Evolutionary conservation across 2,113 vertebrate genomes (phyloP).

Genomic region (Fulmarus glacialis): DNA sequence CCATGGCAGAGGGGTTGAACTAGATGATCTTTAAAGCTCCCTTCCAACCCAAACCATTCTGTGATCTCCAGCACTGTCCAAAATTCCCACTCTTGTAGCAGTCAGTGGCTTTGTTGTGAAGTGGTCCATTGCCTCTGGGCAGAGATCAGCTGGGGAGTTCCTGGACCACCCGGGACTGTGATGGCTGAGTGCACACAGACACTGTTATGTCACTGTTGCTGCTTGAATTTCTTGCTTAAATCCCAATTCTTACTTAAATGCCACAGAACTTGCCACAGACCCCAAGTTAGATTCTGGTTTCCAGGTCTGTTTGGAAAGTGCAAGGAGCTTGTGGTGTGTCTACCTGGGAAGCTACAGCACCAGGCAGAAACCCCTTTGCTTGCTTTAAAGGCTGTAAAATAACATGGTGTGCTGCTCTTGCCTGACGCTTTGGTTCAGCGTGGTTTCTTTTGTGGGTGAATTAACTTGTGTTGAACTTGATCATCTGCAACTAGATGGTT

Average conservation of each 20-base stretch:
- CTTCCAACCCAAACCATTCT: background rate
- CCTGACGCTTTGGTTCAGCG: background rate
- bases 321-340: background rate
- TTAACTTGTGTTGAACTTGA: background rate
- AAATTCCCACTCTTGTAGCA: background rate
- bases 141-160: background rate
- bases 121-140: background rate
- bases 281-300: background rate
- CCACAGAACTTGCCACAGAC: background rate
- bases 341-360: background rate
- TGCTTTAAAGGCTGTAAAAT: background rate
- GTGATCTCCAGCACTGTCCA: background rate
- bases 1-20: background rate
- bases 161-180: background rate
- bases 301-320: background rate
- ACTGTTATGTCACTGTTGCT: background rate
- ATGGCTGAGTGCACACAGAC: background rate
- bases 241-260: background rate
- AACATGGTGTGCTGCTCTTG: rapidly evolving
- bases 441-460: background rate
- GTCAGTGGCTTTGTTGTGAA: background rate
- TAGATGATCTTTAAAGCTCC: background rate
- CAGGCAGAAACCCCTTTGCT: background rate
- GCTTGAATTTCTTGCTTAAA: background rate
- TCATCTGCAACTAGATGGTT: background rate